Conservation (phyloP, 2,113 vertebrate genomes). For the Pardalotus punctatus region DNA sequence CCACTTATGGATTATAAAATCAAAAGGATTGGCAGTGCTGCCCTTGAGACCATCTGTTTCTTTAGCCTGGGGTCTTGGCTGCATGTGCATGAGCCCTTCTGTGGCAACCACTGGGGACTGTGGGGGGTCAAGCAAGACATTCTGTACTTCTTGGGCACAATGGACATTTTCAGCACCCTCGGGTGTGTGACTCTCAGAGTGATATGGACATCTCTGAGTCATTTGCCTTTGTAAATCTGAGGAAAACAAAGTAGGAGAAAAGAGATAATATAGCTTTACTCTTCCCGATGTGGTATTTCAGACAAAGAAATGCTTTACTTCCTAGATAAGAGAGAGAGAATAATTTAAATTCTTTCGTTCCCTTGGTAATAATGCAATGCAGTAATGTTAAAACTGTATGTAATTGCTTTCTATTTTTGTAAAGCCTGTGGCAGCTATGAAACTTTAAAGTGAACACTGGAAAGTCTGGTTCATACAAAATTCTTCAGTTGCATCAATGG, state of each 20-base stretch:
- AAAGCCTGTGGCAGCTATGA: background rate
- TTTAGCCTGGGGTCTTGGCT: background rate
- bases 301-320: background rate
- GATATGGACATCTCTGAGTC: background rate
- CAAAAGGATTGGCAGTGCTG: background rate
- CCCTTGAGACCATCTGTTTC: background rate
- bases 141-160: background rate
- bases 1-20: background rate
- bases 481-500: background rate
- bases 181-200: background rate
- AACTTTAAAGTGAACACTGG: background rate
- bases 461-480: background rate
- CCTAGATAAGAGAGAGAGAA: background rate
- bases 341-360: background rate
- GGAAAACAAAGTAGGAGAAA: background rate
- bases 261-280: background rate
- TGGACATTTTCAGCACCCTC: background rate
- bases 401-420: slow-evolving; percentile 59
- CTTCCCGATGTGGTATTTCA: background rate
- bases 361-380: background rate
- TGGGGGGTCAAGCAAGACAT: fast-evolving
- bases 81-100: fast-evolving
- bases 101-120: background rate
- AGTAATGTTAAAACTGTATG: slow-evolving; percentile 7
- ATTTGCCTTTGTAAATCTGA: background rate